Percentiles rank a stretch among this genome's conserved stretches.
Conservation (phyloP, 1,140 invertebrate species). For the Ceratosolen fusciceps region DNA sequence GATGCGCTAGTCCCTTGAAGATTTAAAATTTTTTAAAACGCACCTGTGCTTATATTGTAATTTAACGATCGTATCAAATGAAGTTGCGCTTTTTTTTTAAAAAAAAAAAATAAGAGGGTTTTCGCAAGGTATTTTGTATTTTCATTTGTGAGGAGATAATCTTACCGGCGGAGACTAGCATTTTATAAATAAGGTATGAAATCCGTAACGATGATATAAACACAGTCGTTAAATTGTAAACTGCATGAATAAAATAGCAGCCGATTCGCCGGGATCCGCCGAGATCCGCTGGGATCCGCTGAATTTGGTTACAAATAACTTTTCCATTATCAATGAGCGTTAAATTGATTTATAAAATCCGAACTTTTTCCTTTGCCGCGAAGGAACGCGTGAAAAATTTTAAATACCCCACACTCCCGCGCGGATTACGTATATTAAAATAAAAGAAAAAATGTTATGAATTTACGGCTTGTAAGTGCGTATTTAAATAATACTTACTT, state of each 20-base stretch:
- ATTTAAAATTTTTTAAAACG: not conserved
- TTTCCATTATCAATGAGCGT: not conserved
- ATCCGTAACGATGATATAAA: not conserved
- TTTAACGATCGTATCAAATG: not conserved
- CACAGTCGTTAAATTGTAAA: not conserved
- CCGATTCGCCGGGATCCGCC: not conserved
- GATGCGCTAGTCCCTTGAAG: too few relatives aligned
- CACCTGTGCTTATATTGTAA: not conserved
- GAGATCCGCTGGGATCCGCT: not conserved
- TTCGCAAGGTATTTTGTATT: not conserved
- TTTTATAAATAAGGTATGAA: not conserved
- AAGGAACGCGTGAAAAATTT: not conserved
- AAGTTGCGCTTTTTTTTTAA: not conserved
- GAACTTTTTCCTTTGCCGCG: not conserved
- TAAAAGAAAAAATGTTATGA: not conserved
- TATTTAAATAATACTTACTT: conserved; percentile 3
- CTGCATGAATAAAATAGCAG: not conserved
- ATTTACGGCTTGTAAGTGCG: not conserved
- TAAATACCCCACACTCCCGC: not conserved
- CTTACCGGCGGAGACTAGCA: not conserved
- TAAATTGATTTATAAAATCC: not conserved
- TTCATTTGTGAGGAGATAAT: not conserved
- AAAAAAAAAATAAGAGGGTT: too few relatives aligned
- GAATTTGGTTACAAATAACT: not conserved
- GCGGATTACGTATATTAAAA: not conserved